Conservation (phyloP, 2,797 vertebrate genomes). For the Spizella passerina region DNA sequence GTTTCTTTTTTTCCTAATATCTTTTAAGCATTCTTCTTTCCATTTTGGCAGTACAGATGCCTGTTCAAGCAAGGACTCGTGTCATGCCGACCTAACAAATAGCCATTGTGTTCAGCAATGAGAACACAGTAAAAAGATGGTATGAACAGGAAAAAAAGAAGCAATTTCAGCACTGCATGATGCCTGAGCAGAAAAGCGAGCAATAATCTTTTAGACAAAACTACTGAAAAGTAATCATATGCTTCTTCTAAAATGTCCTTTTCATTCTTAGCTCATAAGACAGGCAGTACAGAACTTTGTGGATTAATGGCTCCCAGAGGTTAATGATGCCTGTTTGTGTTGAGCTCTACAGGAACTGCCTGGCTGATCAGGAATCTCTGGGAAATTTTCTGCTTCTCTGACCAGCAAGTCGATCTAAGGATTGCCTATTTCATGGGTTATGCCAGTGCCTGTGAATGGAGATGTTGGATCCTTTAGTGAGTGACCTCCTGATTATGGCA, state of each 20-base stretch:
- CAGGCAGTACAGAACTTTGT: neutral
- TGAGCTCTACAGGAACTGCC: neutral
- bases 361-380: neutral
- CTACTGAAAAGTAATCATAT: neutral
- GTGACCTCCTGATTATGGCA: neutral
- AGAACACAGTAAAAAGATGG: neutral
- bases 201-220: neutral
- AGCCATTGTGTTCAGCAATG: neutral
- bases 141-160: neutral
- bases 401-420: neutral
- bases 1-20: neutral
- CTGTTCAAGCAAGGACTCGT: neutral
- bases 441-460: neutral
- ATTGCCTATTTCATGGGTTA: neutral
- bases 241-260: neutral
- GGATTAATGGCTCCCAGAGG: neutral
- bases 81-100: neutral
- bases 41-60: neutral
- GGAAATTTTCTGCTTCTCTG: neutral
- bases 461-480: neutral
- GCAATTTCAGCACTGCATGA: neutral
- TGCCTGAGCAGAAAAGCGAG: neutral
- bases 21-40: neutral
- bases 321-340: neutral
- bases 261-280: neutral